Evolutionary conservation across 2,113 vertebrate species (phyloP).

Genomic region (Candoia aspera): DNA sequence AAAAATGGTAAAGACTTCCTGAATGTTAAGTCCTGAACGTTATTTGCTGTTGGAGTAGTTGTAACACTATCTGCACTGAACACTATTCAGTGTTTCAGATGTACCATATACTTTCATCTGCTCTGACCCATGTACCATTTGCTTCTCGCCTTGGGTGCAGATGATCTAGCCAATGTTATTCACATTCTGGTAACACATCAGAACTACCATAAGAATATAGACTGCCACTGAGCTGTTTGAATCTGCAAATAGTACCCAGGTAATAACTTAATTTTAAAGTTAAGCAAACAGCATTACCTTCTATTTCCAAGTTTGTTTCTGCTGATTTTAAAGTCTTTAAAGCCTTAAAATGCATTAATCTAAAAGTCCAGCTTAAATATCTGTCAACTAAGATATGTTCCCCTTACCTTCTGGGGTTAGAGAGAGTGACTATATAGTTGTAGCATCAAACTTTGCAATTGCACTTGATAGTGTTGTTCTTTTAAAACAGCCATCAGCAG

Average conservation of each 20-base stretch:
- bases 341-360: background rate
- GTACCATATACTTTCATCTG: background rate
- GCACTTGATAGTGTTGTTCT: background rate
- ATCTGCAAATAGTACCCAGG: background rate
- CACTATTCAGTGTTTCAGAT: background rate
- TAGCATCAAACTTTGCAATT: background rate
- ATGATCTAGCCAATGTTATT: background rate
- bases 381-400: background rate
- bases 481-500: background rate
- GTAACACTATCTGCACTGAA: background rate
- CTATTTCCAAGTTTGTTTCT: background rate
- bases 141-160: background rate
- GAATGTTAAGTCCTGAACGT: background rate
- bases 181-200: background rate
- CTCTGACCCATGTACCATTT: background rate
- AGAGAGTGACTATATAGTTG: background rate
- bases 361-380: background rate
- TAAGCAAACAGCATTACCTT: background rate
- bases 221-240: background rate
- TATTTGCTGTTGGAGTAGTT: background rate
- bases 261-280: background rate
- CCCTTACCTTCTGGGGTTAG: background rate
- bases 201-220: background rate
- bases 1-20: background rate
- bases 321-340: background rate